Percentiles rank a stretch among this genome's conserved stretches.
Conservation (phyloP, 2,888 invertebrate species). For the Blastobasis lacticolella region DNA sequence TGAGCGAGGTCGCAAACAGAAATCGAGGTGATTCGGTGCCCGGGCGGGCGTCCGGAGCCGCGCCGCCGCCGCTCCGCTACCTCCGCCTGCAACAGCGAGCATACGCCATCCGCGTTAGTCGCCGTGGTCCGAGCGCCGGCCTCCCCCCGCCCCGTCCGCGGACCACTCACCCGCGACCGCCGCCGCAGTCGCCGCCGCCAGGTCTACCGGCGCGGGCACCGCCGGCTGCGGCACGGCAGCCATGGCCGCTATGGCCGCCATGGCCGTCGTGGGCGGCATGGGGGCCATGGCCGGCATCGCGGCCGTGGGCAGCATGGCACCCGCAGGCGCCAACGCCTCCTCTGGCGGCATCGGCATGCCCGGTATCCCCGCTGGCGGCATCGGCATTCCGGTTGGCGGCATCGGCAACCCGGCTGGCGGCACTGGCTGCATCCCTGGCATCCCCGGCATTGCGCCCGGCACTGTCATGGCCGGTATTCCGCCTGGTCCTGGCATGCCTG, state of each 20-base stretch:
- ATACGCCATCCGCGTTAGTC: conserved; percentile 17
- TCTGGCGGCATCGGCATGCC: too few relatives aligned
- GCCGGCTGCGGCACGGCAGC: conserved; percentile 15
- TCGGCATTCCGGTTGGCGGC: too few relatives aligned
- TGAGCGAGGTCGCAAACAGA: conserved; percentile 23
- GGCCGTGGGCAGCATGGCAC: too few relatives aligned
- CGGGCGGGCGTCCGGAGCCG: conserved; percentile 10
- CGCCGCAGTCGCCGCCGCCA: conserved; percentile 6
- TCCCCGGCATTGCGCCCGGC: too few relatives aligned
- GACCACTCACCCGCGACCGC: background rate
- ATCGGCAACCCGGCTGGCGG: too few relatives aligned
- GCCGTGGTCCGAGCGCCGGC: background rate
- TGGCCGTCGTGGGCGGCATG: conserved; percentile 1
- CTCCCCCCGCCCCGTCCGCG: background rate
- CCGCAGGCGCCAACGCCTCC: too few relatives aligned
- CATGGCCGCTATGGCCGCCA: conserved; percentile 15
- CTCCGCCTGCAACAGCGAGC: conserved; percentile 20
- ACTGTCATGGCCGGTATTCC: too few relatives aligned
- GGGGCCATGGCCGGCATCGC: too few relatives aligned
- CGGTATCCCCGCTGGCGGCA: too few relatives aligned
- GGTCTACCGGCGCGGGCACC: conserved; percentile 10
- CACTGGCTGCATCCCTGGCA: too few relatives aligned
- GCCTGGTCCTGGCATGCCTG: too few relatives aligned
- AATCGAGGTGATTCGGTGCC: conserved; percentile 17
- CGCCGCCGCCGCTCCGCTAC: conserved; percentile 7